Base-by-base conservation (phyloP, 2,797 vertebrate genomes). In the Yasuhikotakia modesta region DNA sequence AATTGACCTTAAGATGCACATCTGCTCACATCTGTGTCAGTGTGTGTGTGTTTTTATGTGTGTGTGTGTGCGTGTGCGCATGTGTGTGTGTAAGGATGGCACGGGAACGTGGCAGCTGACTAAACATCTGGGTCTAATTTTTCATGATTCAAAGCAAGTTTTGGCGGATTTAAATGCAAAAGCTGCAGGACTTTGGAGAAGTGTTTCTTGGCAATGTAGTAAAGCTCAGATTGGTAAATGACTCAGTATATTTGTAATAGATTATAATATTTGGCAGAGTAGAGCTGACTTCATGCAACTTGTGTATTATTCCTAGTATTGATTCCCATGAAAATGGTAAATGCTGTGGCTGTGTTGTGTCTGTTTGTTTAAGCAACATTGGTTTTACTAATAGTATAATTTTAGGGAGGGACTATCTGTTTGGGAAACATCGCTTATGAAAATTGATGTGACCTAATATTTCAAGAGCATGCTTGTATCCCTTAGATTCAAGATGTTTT, bases 61-160 rank as follows among this genome's bases (percentile, higher is more conserved):
- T 67, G 50, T 55, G 13, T 53, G 48, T 27, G 17, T 75, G 1
- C 30, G 27, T 67, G 50, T 55, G 13, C 43, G 48, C 19, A 13
- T 75, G 1, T 45, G 27, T 55, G 50, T 27, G n/a, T 75, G 1
- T 45, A 19, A 64, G 48, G 48, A 19, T 75, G 50, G 50, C 50
- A 75, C 16, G 11, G 48, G 16, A 53, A 53, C 32, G 11, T 66
- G 48, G 22, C 61, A 76, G 53, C 64, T 76, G 74, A 27, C n/a
- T 30, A 2, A 68, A 58, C 74, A 68, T 75, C 73, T 66, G 73
- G 50, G 21, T 22, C 21, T 55, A 61, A 30, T 75, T 75, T 22
- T 57, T 43, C 32, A 43, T 55, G 50, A 55, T 73, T 50, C 21
- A 24, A 52, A 13, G 27, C 27, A 48, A 64, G 57, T 67, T 13